Evolutionary conservation across 2,888 invertebrate genomes (phyloP), one percentile per base, ranked within the genome.

Genomic region (Sycophila texana): DNA sequence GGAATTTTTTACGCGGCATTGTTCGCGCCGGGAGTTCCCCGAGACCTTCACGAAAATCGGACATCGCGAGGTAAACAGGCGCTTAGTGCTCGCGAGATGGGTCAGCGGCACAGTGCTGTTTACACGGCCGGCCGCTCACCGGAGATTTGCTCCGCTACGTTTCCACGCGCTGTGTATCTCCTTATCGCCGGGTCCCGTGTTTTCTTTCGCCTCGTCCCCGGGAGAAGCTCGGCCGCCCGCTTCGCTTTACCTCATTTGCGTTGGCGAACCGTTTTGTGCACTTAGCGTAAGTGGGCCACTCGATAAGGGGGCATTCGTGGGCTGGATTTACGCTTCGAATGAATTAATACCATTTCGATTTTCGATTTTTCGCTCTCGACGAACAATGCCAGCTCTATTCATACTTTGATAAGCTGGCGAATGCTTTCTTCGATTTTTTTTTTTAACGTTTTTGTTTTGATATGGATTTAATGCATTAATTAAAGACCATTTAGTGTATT

Each of bases 71-170:
- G 82, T 82, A 83, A 83, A 80, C 83, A 81, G 10, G 77, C 80
- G 82, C 84, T 83, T 83, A 83, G 85, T 7, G 65, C n/a, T 16
- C 39, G 18, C 60, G 14, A 20, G 84, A 84, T 84, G 83, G 85
- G 85, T 86, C 86, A 85, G 83, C 84, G 84, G 81, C 84, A 86
- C 85, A 85, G 86, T 4, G 5, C 60, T 83, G 85, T 85, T 79
- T 85, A 85, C 83, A 85, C 85, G 58, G 73, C 39, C n/a, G 65
- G 85, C 84, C 81, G 84, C 82, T 82, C 84, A 82, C 84, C 86
- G 88, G 88, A 88, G 86, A 88, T 88, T 81, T 86, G 88, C 87
- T 87, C 84, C 86, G 88, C 82, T 87, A 87, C 83, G 83, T 85
- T 84, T 83, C 84, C 39, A 39, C 39, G 76, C 83, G 72, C 81